Percentiles rank a stretch among this genome's conserved stretches.
Conservation (phyloP, 2,113 vertebrate genomes). For the Prolemur simus region DNA sequence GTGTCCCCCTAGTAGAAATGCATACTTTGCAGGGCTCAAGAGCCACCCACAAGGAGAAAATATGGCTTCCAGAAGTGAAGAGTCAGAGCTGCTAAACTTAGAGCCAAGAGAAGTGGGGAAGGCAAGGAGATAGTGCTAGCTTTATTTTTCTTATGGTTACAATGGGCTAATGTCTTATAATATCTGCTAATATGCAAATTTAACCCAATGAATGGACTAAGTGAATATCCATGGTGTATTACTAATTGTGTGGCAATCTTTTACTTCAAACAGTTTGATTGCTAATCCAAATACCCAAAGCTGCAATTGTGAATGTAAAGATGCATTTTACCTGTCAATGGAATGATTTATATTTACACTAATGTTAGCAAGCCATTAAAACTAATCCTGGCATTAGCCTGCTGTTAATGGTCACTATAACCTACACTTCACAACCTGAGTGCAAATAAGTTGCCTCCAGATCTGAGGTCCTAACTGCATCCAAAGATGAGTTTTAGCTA, state of each 20-base stretch:
- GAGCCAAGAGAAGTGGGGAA: background rate
- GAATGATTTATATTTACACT: constrained; percentile 39
- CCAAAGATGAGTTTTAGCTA: background rate
- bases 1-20: background rate
- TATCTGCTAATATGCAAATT: background rate
- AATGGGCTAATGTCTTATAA: background rate
- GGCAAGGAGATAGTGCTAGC: background rate
- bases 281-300: constrained; percentile 2
- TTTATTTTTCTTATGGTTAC: background rate
- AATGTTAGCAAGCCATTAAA: constrained; percentile 51
- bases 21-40: background rate
- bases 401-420: constrained; percentile 26
- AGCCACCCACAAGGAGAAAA: background rate
- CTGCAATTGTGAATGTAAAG: background rate
- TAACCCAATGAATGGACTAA: background rate
- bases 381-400: background rate
- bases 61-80: background rate
- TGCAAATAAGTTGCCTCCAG: background rate
- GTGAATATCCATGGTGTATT: background rate
- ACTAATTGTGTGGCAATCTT: background rate
- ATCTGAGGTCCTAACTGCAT: background rate
- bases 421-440: constrained; percentile 3
- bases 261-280: background rate
- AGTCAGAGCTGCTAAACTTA: background rate
- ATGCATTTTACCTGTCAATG: constrained; percentile 12